Percentiles rank a stretch among this genome's conserved stretches.
Conservation (phyloP, 2,113 vertebrate species). For the Alouatta palliata region DNA sequence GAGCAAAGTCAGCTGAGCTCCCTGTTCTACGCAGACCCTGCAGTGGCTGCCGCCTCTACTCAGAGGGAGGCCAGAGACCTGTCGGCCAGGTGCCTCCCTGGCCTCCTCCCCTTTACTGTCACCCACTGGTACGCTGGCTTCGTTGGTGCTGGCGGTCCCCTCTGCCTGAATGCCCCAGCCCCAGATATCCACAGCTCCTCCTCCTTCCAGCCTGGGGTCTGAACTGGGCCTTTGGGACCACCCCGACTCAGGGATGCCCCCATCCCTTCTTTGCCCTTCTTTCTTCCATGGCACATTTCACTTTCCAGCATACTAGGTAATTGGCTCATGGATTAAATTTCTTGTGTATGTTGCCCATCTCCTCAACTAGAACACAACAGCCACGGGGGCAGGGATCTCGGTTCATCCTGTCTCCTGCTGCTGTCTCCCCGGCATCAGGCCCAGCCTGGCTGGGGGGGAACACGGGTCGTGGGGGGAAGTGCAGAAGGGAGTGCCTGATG, state of each 20-base stretch:
- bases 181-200: background rate
- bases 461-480: too few species aligned
- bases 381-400: background rate
- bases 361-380: background rate
- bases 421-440: background rate
- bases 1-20: background rate
- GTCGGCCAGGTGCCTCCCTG: background rate
- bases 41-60: background rate
- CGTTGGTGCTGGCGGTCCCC: background rate
- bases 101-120: background rate
- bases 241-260: fast-evolving
- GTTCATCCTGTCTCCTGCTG: background rate
- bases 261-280: background rate
- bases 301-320: background rate
- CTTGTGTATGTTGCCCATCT: background rate
- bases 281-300: background rate
- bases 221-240: background rate
- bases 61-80: background rate
- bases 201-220: background rate
- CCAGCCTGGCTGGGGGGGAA: background rate
- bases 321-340: background rate
- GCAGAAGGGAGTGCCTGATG: background rate
- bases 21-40: background rate
- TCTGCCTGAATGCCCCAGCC: background rate
- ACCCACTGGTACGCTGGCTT: background rate